A percentile compares a stretch with the other conserved stretches of the same genome.
Conservation (phyloP, 2,888 invertebrate genomes). For the Hemicrepidius hirtus region DNA sequence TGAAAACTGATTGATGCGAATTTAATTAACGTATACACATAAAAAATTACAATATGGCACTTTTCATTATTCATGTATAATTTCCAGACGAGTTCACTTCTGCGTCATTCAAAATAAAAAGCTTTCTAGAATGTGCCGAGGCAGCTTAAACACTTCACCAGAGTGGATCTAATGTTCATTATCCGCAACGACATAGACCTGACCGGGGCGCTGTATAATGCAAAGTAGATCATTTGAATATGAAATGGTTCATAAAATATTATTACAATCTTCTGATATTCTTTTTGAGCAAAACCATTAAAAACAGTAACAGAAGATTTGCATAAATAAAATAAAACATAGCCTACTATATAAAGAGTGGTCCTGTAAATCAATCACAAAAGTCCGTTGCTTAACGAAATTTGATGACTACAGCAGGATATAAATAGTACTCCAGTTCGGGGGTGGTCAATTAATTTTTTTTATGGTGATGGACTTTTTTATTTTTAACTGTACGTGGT, state of each 20-base stretch:
- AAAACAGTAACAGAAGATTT: neutral
- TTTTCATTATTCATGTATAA: constrained; percentile 41
- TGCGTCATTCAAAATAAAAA: constrained; percentile 41
- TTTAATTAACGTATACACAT: constrained; percentile 37
- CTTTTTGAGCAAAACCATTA: neutral
- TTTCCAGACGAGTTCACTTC: constrained; percentile 44
- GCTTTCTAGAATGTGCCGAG: constrained; percentile 45
- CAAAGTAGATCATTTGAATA: constrained; percentile 52
- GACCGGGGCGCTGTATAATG: constrained; percentile 47
- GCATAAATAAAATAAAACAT: neutral
- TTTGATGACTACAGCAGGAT: too few species aligned
- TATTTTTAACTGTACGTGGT: too few species aligned
- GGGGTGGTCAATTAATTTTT: too few species aligned
- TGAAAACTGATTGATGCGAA: constrained; percentile 32
- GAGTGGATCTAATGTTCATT: constrained; percentile 52
- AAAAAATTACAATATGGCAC: constrained; percentile 38
- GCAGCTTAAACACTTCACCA: constrained; percentile 50
- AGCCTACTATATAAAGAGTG: too few species aligned
- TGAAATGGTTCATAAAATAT: constrained; percentile 47
- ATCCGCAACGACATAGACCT: constrained; percentile 49
- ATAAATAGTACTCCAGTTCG: too few species aligned
- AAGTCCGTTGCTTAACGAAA: too few species aligned
- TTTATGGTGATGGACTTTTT: too few species aligned
- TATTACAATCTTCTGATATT: constrained; percentile 29
- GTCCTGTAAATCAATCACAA: too few species aligned